These are phyloP conservation scores for Drosophila willistoni DNA, from an alignment of 1,140 invertebrate species.

Conservation along the genomic window DNA sequence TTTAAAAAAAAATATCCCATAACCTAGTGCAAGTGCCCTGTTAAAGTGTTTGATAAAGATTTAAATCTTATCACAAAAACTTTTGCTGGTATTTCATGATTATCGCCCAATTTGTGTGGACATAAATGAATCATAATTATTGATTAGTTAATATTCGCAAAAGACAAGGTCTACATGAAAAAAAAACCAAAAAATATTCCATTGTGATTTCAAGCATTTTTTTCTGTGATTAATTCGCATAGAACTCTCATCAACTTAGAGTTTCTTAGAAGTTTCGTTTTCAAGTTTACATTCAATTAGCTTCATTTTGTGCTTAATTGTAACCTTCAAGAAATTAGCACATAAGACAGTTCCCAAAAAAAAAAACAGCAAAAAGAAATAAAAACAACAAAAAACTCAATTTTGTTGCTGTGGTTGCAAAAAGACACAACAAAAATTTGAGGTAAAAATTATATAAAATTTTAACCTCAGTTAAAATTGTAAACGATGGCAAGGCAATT, in stretches of 20 bases:
- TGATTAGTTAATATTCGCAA: not conserved
- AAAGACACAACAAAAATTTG: constrained; percentile 9
- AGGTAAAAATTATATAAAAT: constrained; percentile 41
- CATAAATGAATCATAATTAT: constrained; percentile 7
- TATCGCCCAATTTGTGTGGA: not conserved
- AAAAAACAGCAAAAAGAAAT: not conserved
- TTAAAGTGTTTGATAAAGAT: constrained; percentile 7
- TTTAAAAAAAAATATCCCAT: not conserved
- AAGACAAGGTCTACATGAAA: not conserved
- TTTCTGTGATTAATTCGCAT: too few relatives aligned
- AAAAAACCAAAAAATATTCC: not conserved
- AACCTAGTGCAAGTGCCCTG: not conserved
- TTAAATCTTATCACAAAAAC: constrained; percentile 39
- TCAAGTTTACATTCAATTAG: constrained; percentile 11
- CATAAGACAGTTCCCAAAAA: constrained; percentile 2
- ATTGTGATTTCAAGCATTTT: not conserved
- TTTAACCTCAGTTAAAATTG: constrained; percentile 32
- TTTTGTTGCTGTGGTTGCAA: constrained; percentile 20
- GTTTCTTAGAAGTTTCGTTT: constrained; percentile 5
- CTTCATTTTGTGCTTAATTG: not conserved
- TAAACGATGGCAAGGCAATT: constrained; percentile 48
- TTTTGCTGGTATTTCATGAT: not conserved
- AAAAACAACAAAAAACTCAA: not conserved
- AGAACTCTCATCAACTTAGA: not conserved
- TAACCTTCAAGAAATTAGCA: constrained; percentile 17